phyloP scores from a whole-genome alignment of 2,888 invertebrate genomes.

The Ornithoptera priamus region DNA sequence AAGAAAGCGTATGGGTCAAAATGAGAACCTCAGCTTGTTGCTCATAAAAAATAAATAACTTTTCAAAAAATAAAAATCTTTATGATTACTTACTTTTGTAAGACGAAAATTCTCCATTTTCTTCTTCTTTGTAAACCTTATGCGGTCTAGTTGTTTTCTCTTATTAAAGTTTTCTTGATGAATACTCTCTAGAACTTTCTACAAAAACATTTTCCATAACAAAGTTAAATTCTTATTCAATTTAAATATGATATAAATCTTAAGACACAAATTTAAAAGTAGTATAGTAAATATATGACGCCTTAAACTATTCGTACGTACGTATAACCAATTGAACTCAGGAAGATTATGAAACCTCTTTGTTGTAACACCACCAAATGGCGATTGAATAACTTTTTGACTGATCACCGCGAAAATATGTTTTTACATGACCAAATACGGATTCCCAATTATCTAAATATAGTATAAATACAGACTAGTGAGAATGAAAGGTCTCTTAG shows the following conservation, averaged over 20 bases:
- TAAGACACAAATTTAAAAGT: too few species aligned
- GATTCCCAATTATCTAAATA: too few species aligned
- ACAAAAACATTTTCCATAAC: slow-evolving; percentile 42
- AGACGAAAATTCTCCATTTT: slow-evolving; percentile 80
- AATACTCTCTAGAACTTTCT: slow-evolving; percentile 81
- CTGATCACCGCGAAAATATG: not conserved
- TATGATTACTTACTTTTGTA: slow-evolving; percentile 68
- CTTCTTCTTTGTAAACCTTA: slow-evolving; percentile 80
- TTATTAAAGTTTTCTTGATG: slow-evolving; percentile 82
- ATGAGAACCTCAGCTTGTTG: too few species aligned
- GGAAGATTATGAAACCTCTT: not conserved
- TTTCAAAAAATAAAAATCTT: not conserved
- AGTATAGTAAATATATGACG: too few species aligned
- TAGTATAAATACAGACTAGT: too few species aligned
- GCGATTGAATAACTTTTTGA: not conserved
- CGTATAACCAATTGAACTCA: not conserved
- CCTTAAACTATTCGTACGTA: too few species aligned
- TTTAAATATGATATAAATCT: too few species aligned
- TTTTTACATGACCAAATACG: not conserved
- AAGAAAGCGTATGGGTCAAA: too few species aligned
- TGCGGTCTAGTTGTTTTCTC: slow-evolving; percentile 81
- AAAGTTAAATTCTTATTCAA: too few species aligned
- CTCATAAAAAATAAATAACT: too few species aligned
- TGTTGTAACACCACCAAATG: too few species aligned
- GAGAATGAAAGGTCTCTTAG: too few species aligned